Conservation (phyloP, 2,113 vertebrate genomes). For the Neogale vison region DNA sequence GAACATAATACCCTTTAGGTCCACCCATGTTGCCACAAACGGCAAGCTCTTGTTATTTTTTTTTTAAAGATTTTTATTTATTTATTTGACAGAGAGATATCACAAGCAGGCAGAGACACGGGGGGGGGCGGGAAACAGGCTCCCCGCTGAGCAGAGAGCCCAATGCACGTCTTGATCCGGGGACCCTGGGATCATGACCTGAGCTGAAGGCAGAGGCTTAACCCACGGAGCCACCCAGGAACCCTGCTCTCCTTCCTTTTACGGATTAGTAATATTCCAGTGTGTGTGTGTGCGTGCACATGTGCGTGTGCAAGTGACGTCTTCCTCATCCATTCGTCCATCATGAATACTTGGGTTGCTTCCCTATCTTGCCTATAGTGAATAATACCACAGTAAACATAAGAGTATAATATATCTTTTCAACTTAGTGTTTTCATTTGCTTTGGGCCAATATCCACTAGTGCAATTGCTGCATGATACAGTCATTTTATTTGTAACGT, state of each 20-base stretch:
- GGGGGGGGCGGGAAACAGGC: too few species aligned
- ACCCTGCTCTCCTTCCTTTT: background rate
- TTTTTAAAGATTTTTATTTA: too few species aligned
- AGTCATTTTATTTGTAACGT: background rate
- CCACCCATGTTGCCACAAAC: background rate
- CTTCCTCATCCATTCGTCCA: background rate
- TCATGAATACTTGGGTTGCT: background rate
- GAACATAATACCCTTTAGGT: background rate
- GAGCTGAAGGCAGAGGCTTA: too few species aligned
- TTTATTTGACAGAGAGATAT: too few species aligned
- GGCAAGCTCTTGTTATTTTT: background rate
- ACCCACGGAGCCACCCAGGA: too few species aligned
- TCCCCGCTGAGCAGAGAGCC: too few species aligned
- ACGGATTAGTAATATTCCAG: background rate
- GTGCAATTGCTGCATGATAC: background rate
- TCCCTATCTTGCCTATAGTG: background rate
- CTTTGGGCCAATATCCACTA: background rate
- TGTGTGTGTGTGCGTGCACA: background rate
- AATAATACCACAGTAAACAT: background rate
- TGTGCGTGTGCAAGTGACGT: accelerated
- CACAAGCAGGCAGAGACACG: too few species aligned
- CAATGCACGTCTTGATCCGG: accelerated
- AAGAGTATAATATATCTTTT: background rate
- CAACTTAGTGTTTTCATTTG: background rate
- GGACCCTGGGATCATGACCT: too few species aligned